Evolutionary conservation across 2,113 vertebrate species (phyloP), one percentile per base, ranked within the genome.

Genomic region (Ceuthmochares aereus): DNA sequence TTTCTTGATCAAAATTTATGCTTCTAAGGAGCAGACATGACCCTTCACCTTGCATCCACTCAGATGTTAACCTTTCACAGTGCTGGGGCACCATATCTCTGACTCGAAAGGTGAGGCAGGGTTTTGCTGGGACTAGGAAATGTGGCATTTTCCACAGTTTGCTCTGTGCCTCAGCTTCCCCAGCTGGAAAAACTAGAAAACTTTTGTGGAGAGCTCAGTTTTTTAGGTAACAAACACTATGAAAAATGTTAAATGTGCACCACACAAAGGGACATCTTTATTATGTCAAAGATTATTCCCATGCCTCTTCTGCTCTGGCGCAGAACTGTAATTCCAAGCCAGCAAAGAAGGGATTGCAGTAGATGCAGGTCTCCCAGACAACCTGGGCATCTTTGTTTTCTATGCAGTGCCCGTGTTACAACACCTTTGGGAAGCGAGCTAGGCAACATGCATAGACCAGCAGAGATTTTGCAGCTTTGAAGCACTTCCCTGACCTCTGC

Each of bases 61-160:
- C 89, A 96, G 56, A 94, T 92, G 37, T 85, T 94, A 4, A 40
- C 70, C 36, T 97, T 84, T 86, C 51, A 47, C 34, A 72, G 26
- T 7, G 30, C 37, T 40, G 43, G 43, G 30, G 52, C 16, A 29
- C 43, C 0, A 0, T 23, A 17, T 5, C 29, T 14, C 66, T 62
- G 30, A 67, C 22, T 36, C 21, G n/a, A n/a, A 1, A 1, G 27
- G 17, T 30, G 43, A 72, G 37, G 30, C 25, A 73, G 21, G 27
- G 18, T 17, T 55, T n/a, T n/a, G 29, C 29, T 34, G 21, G 21
- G 20, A 84, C 40, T 26, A 54, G 47, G 21, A 73, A 67, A 55
- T 4, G 2, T 23, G 23, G 51, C 20, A 73, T 72, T 85, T 59
- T 59, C 59, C 32, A 20, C 22, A 91, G 36, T 19, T 84, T 66